Conservation (phyloP, 1,140 invertebrate species). For the Monochamus saltuarius region DNA sequence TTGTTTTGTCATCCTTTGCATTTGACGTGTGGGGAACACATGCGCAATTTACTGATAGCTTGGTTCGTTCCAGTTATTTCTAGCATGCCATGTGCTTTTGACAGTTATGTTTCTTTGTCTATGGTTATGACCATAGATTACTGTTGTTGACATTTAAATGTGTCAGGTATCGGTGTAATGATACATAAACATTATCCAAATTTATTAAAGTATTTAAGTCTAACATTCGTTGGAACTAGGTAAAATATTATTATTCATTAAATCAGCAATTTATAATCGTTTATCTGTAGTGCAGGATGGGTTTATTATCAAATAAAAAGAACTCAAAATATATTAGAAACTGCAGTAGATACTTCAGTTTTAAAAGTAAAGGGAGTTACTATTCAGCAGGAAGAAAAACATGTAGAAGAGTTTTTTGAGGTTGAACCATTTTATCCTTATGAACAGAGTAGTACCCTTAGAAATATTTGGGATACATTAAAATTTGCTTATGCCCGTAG, state of each 20-base stretch:
- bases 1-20: too few species aligned
- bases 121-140: too few species aligned
- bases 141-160: too few species aligned
- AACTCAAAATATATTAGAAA: slow-evolving; percentile 41
- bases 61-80: too few species aligned
- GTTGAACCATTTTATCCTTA: slow-evolving; percentile 25
- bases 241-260: slow-evolving; percentile 2
- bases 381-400: slow-evolving; percentile 21
- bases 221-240: slow-evolving; percentile 41
- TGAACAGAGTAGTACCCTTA: slow-evolving; percentile 20
- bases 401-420: slow-evolving; percentile 25
- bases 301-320: slow-evolving; percentile 43
- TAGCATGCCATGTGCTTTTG: too few species aligned
- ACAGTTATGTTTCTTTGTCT: too few species aligned
- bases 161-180: background rate
- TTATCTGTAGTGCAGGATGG: slow-evolving; percentile 39
- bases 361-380: slow-evolving; percentile 33
- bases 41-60: too few species aligned
- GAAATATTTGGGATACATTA: slow-evolving; percentile 48
- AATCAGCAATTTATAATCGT: background rate
- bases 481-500: slow-evolving; percentile 54
- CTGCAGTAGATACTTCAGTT: slow-evolving; percentile 43
- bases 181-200: background rate
- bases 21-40: too few species aligned
- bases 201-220: slow-evolving; percentile 23